These are phyloP conservation scores for Hycleus phaleratus DNA, from an alignment of 1,140 invertebrate species.

Conservation along the genomic window DNA sequence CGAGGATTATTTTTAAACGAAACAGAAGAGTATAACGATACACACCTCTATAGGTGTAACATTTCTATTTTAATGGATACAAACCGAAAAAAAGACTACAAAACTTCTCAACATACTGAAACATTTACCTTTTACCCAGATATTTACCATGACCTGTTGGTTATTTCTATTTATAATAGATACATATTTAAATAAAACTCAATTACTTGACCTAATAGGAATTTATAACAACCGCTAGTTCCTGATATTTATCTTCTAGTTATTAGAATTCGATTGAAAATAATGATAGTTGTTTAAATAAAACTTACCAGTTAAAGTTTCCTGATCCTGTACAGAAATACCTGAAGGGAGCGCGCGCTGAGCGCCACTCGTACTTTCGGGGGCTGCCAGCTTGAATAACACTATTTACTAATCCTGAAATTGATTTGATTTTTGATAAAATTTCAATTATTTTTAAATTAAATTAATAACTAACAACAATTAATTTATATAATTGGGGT, in stretches of 20 bases:
- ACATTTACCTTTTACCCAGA: too few relatives aligned
- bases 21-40: too few relatives aligned
- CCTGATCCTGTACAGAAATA: conserved; percentile 41
- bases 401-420: conserved; percentile 34
- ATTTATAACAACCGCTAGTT: not conserved
- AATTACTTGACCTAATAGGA: not conserved
- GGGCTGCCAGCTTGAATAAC: conserved; percentile 48
- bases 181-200: not conserved
- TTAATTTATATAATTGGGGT: too few relatives aligned
- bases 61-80: too few relatives aligned
- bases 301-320: conserved; percentile 47
- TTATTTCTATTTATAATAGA: not conserved
- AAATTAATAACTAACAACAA: too few relatives aligned
- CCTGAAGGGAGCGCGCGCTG: conserved; percentile 38
- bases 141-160: too few relatives aligned
- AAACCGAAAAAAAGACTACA: too few relatives aligned
- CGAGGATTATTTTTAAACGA: too few relatives aligned
- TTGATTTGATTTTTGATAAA: too few relatives aligned
- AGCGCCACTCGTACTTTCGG: conserved; percentile 47
- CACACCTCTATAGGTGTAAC: too few relatives aligned
- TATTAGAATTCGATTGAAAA: not conserved
- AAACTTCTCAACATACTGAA: too few relatives aligned
- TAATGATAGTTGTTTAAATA: not conserved
- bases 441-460: too few relatives aligned
- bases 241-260: not conserved